Conservation (phyloP, 2,888 invertebrate species). For the Dione juno region DNA sequence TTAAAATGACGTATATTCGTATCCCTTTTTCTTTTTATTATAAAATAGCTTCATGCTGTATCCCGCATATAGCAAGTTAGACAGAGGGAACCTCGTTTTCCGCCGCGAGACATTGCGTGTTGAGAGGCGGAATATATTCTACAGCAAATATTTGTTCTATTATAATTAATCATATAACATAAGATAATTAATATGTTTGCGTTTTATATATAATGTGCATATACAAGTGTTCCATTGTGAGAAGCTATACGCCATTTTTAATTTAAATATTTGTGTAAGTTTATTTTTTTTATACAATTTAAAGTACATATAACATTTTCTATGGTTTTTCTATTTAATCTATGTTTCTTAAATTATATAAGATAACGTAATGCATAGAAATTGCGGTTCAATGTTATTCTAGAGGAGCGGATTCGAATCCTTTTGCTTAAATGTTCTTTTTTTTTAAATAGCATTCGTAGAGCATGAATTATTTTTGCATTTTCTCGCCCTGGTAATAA, state of each 20-base stretch:
- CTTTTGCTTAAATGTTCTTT: neutral
- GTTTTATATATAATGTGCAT: neutral
- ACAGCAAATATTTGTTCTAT: neutral
- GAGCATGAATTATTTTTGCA: no score
- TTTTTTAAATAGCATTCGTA: no score
- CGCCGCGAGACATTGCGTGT: neutral
- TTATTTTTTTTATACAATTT: neutral
- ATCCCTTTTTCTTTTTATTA: neutral
- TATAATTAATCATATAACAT: conserved; percentile 1
- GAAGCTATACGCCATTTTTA: conserved; percentile 7
- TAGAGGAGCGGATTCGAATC: neutral
- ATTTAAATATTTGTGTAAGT: neutral
- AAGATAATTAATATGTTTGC: conserved; percentile 16
- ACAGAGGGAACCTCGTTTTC: neutral
- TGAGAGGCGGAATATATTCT: neutral
- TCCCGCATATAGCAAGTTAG: neutral
- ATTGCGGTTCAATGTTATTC: no score
- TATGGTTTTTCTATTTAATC: no score
- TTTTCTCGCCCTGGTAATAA: no score
- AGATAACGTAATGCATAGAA: no score
- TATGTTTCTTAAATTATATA: no score
- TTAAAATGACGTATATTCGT: no score
- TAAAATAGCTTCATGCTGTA: neutral
- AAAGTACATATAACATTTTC: no score
- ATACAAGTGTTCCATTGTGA: conserved; percentile 1